Percentiles rank a stretch among this genome's conserved stretches.
Evolutionary conservation across 2,113 vertebrate species (phyloP).

Genomic region (Brienomyrus brachyistius): DNA sequence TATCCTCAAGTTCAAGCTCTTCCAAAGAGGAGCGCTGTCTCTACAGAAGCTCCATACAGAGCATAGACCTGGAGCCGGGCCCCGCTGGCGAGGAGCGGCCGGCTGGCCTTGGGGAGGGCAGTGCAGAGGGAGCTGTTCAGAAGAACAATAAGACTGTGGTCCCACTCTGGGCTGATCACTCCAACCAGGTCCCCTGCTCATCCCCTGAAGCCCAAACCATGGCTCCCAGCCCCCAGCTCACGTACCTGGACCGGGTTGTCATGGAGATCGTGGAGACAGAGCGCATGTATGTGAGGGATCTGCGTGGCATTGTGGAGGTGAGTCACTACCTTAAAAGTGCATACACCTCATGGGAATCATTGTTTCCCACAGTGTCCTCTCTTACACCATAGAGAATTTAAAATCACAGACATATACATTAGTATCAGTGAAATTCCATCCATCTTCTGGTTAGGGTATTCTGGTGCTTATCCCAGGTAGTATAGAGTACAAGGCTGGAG

Average conservation of each 20-base stretch:
- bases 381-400: background rate
- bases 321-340: conserved; percentile 27
- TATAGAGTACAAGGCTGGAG: background rate
- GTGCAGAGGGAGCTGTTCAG: conserved; percentile 29
- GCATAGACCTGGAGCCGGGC: conserved; percentile 59
- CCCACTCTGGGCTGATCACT: background rate
- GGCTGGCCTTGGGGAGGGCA: background rate
- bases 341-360: background rate
- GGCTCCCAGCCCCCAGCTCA: conserved; percentile 66
- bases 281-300: conserved; percentile 83
- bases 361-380: background rate
- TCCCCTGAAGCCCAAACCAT: conserved; percentile 57
- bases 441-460: background rate
- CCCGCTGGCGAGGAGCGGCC: conserved; percentile 28
- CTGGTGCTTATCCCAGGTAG: background rate
- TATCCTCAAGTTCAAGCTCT: conserved; percentile 62
- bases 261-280: conserved; percentile 93
- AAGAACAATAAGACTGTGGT: conserved; percentile 44
- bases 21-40: conserved; percentile 60
- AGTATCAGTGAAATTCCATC: background rate
- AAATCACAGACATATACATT: background rate
- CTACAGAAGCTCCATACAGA: conserved; percentile 56
- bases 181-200: conserved; percentile 40
- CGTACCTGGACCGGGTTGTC: conserved; percentile 84
- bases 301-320: conserved; percentile 91